phyloP scores from a whole-genome alignment of 2,113 vertebrate species.

The Hyperoodon ampullatus region DNA sequence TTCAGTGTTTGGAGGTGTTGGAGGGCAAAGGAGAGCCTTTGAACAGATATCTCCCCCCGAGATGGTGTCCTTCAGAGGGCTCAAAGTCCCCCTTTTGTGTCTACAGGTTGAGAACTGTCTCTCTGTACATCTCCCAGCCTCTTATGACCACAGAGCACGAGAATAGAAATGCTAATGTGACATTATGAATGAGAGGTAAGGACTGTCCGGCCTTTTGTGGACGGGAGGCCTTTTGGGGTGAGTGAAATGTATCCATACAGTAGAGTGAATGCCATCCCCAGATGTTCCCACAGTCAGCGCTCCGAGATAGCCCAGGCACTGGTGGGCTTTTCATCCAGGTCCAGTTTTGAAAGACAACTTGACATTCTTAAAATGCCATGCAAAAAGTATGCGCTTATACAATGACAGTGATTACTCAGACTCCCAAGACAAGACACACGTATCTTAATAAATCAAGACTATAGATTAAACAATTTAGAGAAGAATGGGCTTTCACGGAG shows the following conservation, averaged over 20 bases:
- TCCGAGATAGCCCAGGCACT: constrained; percentile 52
- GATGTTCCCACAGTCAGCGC: constrained; percentile 75
- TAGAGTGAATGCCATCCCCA: neutral
- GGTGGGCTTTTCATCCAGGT: constrained; percentile 54
- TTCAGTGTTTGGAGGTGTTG: neutral
- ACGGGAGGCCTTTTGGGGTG: constrained; percentile 42
- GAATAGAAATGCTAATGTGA: constrained; percentile 79
- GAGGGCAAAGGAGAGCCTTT: neutral
- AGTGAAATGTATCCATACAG: constrained; percentile 72
- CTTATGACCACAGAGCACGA: constrained; percentile 47
- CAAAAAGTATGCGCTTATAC: constrained; percentile 69
- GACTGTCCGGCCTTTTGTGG: constrained; percentile 66
- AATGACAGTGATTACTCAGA: constrained; percentile 68
- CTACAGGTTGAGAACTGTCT: constrained; percentile 72
- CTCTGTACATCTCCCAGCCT: constrained; percentile 64
- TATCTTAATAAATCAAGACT: constrained; percentile 66
- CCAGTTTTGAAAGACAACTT: constrained; percentile 76
- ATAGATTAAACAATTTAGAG: constrained; percentile 68
- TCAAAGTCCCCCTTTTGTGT: constrained; percentile 49
- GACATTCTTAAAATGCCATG: constrained; percentile 77
- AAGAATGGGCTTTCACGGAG: constrained; percentile 64
- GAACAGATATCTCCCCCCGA: neutral
- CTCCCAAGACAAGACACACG: constrained; percentile 52
- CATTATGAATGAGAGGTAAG: constrained; percentile 68
- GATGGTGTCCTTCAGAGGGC: neutral